Conservation (phyloP, 2,888 invertebrate genomes). For the Cephus sareptanus region DNA sequence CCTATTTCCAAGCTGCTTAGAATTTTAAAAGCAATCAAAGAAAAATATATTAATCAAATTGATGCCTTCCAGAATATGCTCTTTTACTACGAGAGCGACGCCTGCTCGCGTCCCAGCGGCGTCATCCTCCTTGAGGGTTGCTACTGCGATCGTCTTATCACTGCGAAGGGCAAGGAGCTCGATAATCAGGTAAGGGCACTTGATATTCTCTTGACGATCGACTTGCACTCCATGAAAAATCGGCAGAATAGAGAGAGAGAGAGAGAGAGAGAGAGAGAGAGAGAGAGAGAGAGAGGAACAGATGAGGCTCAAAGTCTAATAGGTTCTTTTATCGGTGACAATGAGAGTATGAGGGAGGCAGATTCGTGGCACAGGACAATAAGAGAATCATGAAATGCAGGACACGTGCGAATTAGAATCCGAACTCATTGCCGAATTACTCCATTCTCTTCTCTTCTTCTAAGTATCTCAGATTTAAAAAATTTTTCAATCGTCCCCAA, state of each 20-base stretch:
- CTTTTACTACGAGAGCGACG: conserved; percentile 91
- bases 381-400: too few relatives aligned
- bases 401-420: neutral
- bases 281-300: neutral
- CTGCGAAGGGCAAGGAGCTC: conserved; percentile 67
- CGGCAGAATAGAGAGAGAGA: neutral
- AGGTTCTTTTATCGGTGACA: neutral
- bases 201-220: neutral
- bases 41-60: neutral
- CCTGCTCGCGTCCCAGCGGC: conserved; percentile 82
- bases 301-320: neutral
- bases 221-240: neutral
- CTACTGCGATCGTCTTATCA: conserved; percentile 84
- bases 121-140: conserved; percentile 89
- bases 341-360: too few relatives aligned
- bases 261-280: neutral
- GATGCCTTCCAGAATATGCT: conserved; percentile 80
- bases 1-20: neutral
- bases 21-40: neutral
- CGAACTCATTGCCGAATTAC: neutral
- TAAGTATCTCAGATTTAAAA: neutral
- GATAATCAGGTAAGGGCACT: conserved; percentile 64
- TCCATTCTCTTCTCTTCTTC: neutral
- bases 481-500: neutral
- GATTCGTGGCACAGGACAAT: too few relatives aligned